A percentile compares a stretch with the other conserved stretches of the same genome.
Evolutionary conservation across 2,113 vertebrate species (phyloP).

Genomic region (Sphaerodactylus townsendi): DNA sequence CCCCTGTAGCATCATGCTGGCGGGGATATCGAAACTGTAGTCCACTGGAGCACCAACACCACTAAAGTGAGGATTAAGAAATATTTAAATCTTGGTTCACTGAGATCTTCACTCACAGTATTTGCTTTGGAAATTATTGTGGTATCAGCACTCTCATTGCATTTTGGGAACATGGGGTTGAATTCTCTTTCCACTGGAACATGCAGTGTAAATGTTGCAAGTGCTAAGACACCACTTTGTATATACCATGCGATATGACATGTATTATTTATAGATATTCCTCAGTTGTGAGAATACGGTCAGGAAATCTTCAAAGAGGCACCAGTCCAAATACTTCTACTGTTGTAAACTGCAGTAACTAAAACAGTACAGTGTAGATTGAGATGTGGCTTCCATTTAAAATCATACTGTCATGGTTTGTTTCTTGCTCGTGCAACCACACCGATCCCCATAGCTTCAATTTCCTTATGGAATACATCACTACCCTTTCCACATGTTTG

Average conservation of each 20-base stretch:
- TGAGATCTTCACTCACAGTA: neutral
- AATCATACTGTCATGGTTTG: neutral
- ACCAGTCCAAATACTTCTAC: neutral
- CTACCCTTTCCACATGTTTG: slow-evolving; percentile 13
- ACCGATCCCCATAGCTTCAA: neutral
- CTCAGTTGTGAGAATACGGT: neutral
- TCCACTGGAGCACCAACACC: too few relatives aligned
- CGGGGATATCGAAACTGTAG: too few relatives aligned
- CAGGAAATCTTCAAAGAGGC: neutral
- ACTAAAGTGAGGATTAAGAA: neutral
- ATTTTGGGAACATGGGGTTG: neutral
- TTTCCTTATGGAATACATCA: neutral
- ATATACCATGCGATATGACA: neutral
- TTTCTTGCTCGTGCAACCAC: neutral
- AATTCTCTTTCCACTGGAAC: neutral
- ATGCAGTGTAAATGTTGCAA: neutral
- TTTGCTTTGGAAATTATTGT: neutral
- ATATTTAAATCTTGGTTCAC: neutral
- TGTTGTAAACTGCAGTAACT: neutral
- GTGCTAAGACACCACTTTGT: neutral
- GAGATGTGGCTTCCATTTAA: neutral
- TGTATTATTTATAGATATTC: neutral
- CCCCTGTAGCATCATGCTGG: too few relatives aligned
- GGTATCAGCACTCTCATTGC: neutral
- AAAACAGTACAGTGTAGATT: neutral